Evolutionary conservation across 2,113 vertebrate genomes (phyloP), one percentile per base, ranked within the genome.

Genomic region (Cynopterus brachyotis): DNA sequence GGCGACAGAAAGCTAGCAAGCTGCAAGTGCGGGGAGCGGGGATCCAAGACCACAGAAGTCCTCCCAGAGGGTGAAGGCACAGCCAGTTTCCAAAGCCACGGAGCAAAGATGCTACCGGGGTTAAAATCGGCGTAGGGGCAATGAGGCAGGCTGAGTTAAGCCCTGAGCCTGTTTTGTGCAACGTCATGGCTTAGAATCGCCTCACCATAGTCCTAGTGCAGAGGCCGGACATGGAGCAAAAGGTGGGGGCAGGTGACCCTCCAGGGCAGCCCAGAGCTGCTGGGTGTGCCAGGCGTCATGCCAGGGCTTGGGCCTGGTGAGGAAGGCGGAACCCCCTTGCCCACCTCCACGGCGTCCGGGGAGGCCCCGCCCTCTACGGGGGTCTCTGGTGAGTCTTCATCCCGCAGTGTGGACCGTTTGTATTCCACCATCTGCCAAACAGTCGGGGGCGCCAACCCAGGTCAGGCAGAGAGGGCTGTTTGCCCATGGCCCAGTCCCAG

Each of bases 361-460:
- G 99, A 99, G 70, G 98, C 30, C 64, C 98, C 98, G 42, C 99
- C 98, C 22, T 99, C 99, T 12, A 97, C 98, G 0, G 98, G 97
- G 8, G 98, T 90, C 64, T 99, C 99, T 0, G 98, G 97, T 35
- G 95, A 98, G 50, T 99, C 99, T 6, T 99, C 99, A 26, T 99
- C 99, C 84, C 99, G 99, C 96, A 99, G 98, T 0, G 99, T 99
- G 87, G 99, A 99, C 92, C 99, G 99, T 95, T 99, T 99, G 97
- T 99, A 99, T 98, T 99, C 99, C 17, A 99, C 99, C 99, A 99
- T 99, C 99, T 99, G 99, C 84, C 37, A 16, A 97, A 59, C 92
- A 90, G 97, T 85, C 93, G 66, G 73, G 45, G 86, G 87, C 35
- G 70, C 80, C 87, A 35, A 20, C 78, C 45, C 79, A 37, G 80